Base-by-base conservation (phyloP, 2,797 vertebrate genomes). In the Bradypus variegatus region DNA sequence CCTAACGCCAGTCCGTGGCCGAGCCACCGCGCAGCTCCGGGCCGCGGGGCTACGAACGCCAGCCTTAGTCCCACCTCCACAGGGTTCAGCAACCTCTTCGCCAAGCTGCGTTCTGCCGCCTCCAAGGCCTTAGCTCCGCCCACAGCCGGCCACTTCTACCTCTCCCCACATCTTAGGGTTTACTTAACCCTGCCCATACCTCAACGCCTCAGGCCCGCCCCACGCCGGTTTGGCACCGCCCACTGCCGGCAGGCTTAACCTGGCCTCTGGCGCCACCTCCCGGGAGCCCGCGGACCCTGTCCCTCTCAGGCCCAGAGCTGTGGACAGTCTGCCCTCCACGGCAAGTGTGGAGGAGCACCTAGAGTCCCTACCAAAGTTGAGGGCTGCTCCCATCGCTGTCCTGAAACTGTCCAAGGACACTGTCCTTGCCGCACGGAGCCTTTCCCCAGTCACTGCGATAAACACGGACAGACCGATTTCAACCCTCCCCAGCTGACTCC, bases 251-350 rank as follows among this genome's bases (percentile, higher is more conserved):
- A 38, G 38, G 5, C 65, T 92, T 83, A 53, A 70, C 82, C 65
- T 2, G 36, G 90, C 81, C 82, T 96, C 72, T 90, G 84, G 92
- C 95, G 95, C 96, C 95, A 96, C 92, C 95, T 95, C 7, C 95
- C 95, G 96, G 93, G 41, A 82, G 73, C 23, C 33, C 0, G 3
- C 0, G 3, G 85, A n/a, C 11, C 55, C 67, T 70, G 23, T 38
- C 14, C 10, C 10, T 76, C 38, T 91, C 45, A 3, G 36, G 15
- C 38, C 38, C 31, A 38, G 33, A 60, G n/a, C 2, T 1, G 38
- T 50, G 16, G 55, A 33, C 33, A 3, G 19, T 11, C 25, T 0
- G 8, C 31, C 19, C 36, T 86, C 23, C 25, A 25, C 23, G 58
- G 58, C 21, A 58, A 58, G 58, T 8, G 5, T 25, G 0, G 16